Percentiles rank a stretch among this genome's conserved stretches.
These are phyloP conservation scores for Zapornia atra DNA, from an alignment of 2,113 vertebrate genomes.

Conservation along the genomic window DNA sequence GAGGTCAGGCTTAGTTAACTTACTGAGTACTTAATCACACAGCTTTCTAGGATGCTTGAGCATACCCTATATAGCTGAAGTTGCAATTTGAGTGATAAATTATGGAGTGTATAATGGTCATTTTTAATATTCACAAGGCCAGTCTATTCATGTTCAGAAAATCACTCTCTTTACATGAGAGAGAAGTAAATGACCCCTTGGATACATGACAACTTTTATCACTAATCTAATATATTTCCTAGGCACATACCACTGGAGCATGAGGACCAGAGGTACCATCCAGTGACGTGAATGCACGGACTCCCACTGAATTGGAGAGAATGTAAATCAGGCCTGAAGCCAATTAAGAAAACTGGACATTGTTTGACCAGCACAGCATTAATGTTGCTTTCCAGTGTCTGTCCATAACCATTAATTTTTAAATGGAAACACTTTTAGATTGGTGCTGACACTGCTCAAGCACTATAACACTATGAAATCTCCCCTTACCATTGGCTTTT, in stretches of 20 bases:
- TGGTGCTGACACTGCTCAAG: constrained; percentile 47
- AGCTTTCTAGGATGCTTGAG: constrained; percentile 20
- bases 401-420: constrained; percentile 41
- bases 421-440: constrained; percentile 68
- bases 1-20: constrained; percentile 11
- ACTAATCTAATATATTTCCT: neutral
- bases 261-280: neutral
- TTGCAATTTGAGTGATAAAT: constrained; percentile 43
- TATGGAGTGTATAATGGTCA: neutral
- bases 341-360: constrained; percentile 16
- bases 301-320: neutral
- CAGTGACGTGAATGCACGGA: neutral
- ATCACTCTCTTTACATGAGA: constrained; percentile 40
- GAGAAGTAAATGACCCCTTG: constrained; percentile 38
- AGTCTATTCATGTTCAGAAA: constrained; percentile 42
- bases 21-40: constrained; percentile 45
- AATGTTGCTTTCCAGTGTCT: constrained; percentile 37
- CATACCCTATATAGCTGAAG: constrained; percentile 23
- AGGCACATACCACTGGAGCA: neutral
- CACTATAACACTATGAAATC: constrained; percentile 62
- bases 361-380: constrained; percentile 21
- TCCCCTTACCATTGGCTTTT: constrained; percentile 54
- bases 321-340: neutral
- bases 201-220: constrained; percentile 19
- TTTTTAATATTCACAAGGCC: constrained; percentile 50